A percentile compares a stretch with the other conserved stretches of the same genome.
Conservation (phyloP, 2,113 vertebrate species). For the Hippopotamus amphibius region DNA sequence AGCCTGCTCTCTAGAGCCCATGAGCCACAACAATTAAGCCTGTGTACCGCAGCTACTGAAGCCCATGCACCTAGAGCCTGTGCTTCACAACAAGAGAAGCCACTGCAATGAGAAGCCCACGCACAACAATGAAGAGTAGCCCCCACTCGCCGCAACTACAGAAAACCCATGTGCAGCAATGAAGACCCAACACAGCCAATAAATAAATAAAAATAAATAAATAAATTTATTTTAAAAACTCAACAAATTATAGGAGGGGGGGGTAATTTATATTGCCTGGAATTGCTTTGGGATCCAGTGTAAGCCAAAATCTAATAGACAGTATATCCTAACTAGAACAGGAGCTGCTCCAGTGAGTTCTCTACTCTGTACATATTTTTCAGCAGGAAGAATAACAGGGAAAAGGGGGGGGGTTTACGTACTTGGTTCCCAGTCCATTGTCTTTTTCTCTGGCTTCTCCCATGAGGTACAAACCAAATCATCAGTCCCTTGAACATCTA, state of each 20-base stretch:
- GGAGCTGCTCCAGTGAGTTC: neutral
- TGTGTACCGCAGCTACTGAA: no score
- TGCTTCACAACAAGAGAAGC: no score
- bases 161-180: no score
- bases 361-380: neutral
- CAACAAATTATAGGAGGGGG: neutral
- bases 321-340: neutral
- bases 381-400: neutral
- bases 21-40: no score
- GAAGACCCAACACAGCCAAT: no score
- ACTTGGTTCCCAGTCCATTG: neutral
- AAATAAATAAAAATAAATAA: no score
- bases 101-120: no score
- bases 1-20: no score
- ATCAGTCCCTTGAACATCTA: neutral
- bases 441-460: neutral
- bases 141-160: no score
- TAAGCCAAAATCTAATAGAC: neutral
- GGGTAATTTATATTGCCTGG: neutral
- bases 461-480: neutral
- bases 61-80: no score
- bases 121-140: no score
- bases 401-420: accelerated
- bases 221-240: neutral
- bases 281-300: neutral